Evolutionary conservation across 2,797 vertebrate genomes (phyloP).

Genomic region (Crenichthys baileyi): DNA sequence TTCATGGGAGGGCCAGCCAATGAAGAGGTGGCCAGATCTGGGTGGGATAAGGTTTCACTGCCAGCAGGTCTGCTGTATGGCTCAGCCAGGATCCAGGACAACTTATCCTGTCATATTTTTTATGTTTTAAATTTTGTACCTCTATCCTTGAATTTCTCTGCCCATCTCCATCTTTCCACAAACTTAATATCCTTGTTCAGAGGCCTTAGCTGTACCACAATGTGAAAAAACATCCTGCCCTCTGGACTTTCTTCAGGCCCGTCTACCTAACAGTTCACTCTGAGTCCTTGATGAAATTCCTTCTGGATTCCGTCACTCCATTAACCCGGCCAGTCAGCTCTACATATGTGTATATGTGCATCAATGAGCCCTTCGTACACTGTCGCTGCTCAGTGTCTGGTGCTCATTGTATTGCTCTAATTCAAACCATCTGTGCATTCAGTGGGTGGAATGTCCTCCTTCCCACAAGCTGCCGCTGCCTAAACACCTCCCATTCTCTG

Average conservation of each 20-base stretch:
- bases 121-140: not conserved
- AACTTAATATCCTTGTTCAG: slow-evolving; percentile 8
- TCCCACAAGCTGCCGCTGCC: slow-evolving; percentile 37
- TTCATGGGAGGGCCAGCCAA: slow-evolving; percentile 86
- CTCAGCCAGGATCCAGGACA: not conserved
- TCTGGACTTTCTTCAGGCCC: slow-evolving; percentile 48
- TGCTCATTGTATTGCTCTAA: slow-evolving; percentile 77
- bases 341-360: slow-evolving; percentile 41
- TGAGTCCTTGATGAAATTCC: slow-evolving; percentile 75
- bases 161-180: slow-evolving; percentile 16
- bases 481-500: slow-evolving; percentile 65
- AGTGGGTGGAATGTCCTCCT: slow-evolving; percentile 63
- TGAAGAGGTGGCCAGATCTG: slow-evolving; percentile 63
- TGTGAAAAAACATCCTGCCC: slow-evolving; percentile 22
- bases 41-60: slow-evolving; percentile 72
- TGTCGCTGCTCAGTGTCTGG: slow-evolving; percentile 75
- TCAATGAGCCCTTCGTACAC: slow-evolving; percentile 65
- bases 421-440: slow-evolving; percentile 77
- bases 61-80: slow-evolving; percentile 16
- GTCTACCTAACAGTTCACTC: slow-evolving; percentile 67
- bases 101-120: slow-evolving; percentile 4
- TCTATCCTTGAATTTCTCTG: not conserved
- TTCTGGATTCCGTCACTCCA: slow-evolving; percentile 75
- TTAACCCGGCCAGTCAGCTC: slow-evolving; percentile 60
- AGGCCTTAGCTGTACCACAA: slow-evolving; percentile 5